Conservation (phyloP, 2,888 invertebrate genomes). For the Agrochola litura region DNA sequence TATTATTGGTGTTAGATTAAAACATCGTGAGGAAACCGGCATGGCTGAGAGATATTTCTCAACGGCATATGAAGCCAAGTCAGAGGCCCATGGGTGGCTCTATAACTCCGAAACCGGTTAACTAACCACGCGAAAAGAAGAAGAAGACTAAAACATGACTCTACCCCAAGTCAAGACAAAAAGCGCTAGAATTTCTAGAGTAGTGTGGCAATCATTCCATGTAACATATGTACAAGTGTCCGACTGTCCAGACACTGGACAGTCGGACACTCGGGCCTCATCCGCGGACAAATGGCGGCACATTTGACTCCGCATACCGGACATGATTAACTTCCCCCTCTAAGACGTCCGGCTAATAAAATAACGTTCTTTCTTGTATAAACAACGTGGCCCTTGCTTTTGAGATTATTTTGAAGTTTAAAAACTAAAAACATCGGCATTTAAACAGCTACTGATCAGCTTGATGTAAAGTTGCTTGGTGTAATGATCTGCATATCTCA, state of each 20-base stretch:
- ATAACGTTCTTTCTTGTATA: constrained; percentile 19
- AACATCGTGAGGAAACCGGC: neutral
- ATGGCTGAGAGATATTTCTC: too few species aligned
- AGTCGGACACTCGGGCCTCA: constrained; percentile 38
- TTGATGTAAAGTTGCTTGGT: too few species aligned
- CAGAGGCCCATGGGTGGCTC: too few species aligned
- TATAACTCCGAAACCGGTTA: too few species aligned
- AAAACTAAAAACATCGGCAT: neutral
- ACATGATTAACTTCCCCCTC: constrained; percentile 55
- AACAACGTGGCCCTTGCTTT: neutral
- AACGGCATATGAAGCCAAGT: too few species aligned
- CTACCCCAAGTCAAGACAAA: neutral
- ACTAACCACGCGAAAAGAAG: too few species aligned
- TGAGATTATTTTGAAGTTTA: neutral
- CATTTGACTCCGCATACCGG: constrained; percentile 55
- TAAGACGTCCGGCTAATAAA: constrained; percentile 41
- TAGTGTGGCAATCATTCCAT: constrained; percentile 10
- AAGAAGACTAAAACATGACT: neutral
- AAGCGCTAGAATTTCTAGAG: neutral
- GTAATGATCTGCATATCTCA: too few species aligned
- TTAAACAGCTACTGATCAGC: neutral
- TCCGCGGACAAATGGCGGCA: constrained; percentile 54
- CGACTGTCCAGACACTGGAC: constrained; percentile 2
- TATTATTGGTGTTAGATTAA: neutral
- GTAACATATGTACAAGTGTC: constrained; percentile 31